These are phyloP conservation scores for Antechinus flavipes DNA, from an alignment of 2,113 vertebrate species.

Conservation along the genomic window DNA sequence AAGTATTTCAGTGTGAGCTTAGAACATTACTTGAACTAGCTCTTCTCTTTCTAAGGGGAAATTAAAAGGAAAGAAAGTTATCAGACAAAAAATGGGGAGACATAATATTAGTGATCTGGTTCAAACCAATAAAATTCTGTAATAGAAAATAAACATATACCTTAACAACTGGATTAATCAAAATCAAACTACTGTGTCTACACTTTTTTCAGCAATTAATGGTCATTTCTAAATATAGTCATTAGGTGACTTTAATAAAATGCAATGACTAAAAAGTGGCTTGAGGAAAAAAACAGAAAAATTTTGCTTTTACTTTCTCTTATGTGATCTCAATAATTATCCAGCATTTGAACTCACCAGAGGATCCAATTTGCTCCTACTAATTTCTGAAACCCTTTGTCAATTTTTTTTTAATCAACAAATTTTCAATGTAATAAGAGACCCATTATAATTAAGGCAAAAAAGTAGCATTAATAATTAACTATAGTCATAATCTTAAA, in stretches of 20 bases:
- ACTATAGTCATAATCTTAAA: not conserved
- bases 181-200: not conserved
- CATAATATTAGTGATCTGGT: not conserved
- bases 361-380: not conserved
- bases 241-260: constrained; percentile 39
- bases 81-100: not conserved
- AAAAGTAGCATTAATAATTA: not conserved
- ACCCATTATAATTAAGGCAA: not conserved
- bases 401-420: not conserved
- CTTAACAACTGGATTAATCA: not conserved
- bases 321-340: not conserved
- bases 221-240: constrained; percentile 13
- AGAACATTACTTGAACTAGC: constrained; percentile 4
- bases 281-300: not conserved
- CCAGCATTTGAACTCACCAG: not conserved
- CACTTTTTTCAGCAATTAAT: not conserved
- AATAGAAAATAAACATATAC: not conserved
- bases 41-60: not conserved
- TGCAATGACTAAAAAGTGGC: not conserved
- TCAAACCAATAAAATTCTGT: not conserved
- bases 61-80: not conserved
- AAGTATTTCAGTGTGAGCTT: constrained; percentile 14
- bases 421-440: not conserved
- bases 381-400: constrained; percentile 3
- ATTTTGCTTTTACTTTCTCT: not conserved